Evolutionary conservation across 2,113 vertebrate species (phyloP), one percentile per base, ranked within the genome.

Genomic region (Cyprinus carpio): DNA sequence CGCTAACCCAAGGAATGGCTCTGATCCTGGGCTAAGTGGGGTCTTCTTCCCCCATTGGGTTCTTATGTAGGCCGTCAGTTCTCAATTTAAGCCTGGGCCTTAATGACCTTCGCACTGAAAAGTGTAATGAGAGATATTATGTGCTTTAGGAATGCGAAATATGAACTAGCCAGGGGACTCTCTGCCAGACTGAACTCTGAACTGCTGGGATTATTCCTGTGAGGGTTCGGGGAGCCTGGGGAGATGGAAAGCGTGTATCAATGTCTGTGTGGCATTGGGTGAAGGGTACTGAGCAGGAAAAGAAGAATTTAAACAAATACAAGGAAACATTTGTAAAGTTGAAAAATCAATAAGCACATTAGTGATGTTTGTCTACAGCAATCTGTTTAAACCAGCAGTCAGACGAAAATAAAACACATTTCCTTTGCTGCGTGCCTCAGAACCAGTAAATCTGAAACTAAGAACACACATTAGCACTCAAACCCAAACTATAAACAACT

Each of bases 181-280:
- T 46, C 83, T n/a, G 88, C 84, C 83, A 89, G 89, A 93, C 87
- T 89, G 82, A 91, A 80, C 92, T 91, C 85, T 10, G 85, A 87
- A 91, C 82, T 90, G 87, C 85, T 8, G 83, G 87, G 89, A 93
- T 93, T 93, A 93, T 87, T 92, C 91, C 90, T 85, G 62, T 87
- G 81, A 90, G 92, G 82, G 74, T 13, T 49, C 11, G 34, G 74
- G 82, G 86, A 49, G 79, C 81, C 31, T 29, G 67, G 86, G 82
- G 37, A 82, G 25, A 81, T 43, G 27, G 23, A 58, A 58, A 72
- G 15, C 2, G 5, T 54, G 60, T n/a, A n/a, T 40, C 43, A 16
- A 9, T 56, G 29, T 77, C 46, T 65, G 27, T 58, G 58, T 81
- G 43, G 58, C 27, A 72, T n/a, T 6, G 29, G 43, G 40, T 51